A percentile compares a stretch with the other conserved stretches of the same genome.
phyloP scores from a whole-genome alignment of 1,140 invertebrate species.

The Rhynchophorus ferrugineus region DNA sequence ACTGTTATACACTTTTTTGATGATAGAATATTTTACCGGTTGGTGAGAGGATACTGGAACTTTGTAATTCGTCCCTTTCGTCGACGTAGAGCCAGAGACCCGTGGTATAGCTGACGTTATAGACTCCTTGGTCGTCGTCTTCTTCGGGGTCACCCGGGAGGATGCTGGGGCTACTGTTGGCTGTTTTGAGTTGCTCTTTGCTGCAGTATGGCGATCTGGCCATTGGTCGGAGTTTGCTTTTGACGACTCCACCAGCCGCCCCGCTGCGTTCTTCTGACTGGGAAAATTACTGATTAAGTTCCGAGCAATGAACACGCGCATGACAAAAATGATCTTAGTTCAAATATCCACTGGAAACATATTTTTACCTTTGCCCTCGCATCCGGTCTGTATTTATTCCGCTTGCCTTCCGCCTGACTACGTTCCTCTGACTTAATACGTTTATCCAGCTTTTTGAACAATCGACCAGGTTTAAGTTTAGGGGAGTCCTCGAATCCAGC shows the following conservation, averaged over 20 bases:
- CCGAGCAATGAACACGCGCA: background rate
- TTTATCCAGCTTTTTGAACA: slow-evolving; percentile 77
- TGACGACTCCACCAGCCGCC: too few relatives aligned
- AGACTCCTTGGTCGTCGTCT: slow-evolving; percentile 57
- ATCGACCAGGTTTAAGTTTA: slow-evolving; percentile 45
- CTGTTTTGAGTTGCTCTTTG: slow-evolving; percentile 61
- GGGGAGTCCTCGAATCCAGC: slow-evolving; percentile 82
- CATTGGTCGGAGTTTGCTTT: slow-evolving; percentile 53
- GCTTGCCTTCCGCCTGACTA: slow-evolving; percentile 48
- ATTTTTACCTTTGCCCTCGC: slow-evolving; percentile 58
- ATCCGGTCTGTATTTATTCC: slow-evolving; percentile 59
- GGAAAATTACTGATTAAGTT: slow-evolving; percentile 15
- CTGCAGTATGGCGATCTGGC: slow-evolving; percentile 64
- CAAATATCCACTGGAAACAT: background rate
- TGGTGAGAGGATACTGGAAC: background rate
- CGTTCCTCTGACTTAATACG: slow-evolving; percentile 75
- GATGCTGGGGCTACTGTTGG: slow-evolving; percentile 56
- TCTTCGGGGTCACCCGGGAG: slow-evolving; percentile 56
- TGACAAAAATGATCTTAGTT: too few relatives aligned
- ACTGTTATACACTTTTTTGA: too few relatives aligned
- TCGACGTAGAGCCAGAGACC: slow-evolving; percentile 70
- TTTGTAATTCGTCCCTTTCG: slow-evolving; percentile 49
- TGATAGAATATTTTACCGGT: too few relatives aligned
- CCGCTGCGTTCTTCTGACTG: slow-evolving; percentile 71
- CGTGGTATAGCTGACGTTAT: slow-evolving; percentile 62